These are phyloP conservation scores for Eupithecia abbreviata DNA, from an alignment of 2,888 invertebrate genomes.

Conservation along the genomic window DNA sequence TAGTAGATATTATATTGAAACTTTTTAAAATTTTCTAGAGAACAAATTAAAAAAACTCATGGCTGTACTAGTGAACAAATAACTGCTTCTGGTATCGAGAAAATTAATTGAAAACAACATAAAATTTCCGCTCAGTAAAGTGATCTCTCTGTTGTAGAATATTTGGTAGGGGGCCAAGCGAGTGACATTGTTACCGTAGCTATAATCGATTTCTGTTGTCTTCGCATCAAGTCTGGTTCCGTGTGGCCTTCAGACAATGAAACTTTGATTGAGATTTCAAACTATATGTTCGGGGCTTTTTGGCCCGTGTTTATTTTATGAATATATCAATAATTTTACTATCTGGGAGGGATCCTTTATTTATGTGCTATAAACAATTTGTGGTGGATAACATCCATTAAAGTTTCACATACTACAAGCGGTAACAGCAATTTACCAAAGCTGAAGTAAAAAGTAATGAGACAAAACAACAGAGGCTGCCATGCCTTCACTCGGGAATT, in stretches of 20 bases:
- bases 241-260: constrained; percentile 35
- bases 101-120: constrained; percentile 47
- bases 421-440: neutral
- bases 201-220: constrained; percentile 44
- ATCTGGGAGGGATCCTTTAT: neutral
- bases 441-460: neutral
- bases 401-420: neutral
- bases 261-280: constrained; percentile 14
- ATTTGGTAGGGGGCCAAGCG: constrained; percentile 55
- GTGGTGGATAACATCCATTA: neutral
- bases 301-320: neutral
- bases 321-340: neutral
- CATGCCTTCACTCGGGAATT: neutral
- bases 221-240: constrained; percentile 39
- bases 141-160: constrained; percentile 43
- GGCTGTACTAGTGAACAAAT: neutral
- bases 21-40: neutral
- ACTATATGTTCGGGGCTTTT: neutral
- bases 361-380: neutral
- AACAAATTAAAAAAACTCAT: neutral
- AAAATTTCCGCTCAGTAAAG: constrained; percentile 50
- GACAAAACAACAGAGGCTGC: neutral
- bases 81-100: constrained; percentile 18
- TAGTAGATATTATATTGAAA: neutral
- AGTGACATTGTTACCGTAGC: constrained; percentile 48